Conservation (phyloP, 2,888 invertebrate genomes). For the Drosophila prolongata region DNA sequence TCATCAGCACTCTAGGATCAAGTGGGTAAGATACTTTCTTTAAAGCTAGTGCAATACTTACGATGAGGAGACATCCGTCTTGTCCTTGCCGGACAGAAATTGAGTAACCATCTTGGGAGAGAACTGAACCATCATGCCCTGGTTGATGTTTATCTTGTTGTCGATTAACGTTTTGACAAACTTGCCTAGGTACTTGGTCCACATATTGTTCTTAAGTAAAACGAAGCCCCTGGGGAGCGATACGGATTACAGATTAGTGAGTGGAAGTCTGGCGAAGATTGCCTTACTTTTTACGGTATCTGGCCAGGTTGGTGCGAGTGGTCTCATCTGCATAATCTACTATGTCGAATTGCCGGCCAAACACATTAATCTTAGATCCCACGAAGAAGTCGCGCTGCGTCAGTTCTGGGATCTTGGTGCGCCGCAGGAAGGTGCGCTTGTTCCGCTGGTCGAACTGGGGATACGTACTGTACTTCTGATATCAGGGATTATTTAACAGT, state of each 20-base stretch:
- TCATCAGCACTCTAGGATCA: conserved; percentile 72
- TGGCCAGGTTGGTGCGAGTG: conserved; percentile 86
- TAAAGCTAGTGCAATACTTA: conserved; percentile 83
- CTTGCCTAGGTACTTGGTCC: conserved; percentile 89
- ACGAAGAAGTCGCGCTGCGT: conserved; percentile 89
- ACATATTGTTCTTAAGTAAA: conserved; percentile 90
- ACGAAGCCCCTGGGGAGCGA: conserved; percentile 88
- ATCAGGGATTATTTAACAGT: neutral
- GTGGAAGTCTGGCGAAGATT: no score
- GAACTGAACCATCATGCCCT: conserved; percentile 90
- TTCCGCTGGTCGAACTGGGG: conserved; percentile 87
- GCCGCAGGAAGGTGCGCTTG: conserved; percentile 87
- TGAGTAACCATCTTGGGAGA: conserved; percentile 87
- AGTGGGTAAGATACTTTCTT: neutral
- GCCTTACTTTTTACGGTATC: conserved; percentile 88
- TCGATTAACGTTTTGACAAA: conserved; percentile 89
- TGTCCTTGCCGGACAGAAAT: conserved; percentile 86
- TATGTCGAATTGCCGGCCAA: conserved; percentile 90
- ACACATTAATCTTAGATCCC: conserved; percentile 89
- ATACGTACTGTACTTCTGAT: neutral
- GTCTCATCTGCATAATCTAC: conserved; percentile 89
- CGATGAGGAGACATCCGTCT: conserved; percentile 87
- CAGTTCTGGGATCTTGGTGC: conserved; percentile 89
- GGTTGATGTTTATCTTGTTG: conserved; percentile 87
- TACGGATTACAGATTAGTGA: neutral